Conservation (phyloP, 2,888 invertebrate genomes). For the Clunio marinus region DNA sequence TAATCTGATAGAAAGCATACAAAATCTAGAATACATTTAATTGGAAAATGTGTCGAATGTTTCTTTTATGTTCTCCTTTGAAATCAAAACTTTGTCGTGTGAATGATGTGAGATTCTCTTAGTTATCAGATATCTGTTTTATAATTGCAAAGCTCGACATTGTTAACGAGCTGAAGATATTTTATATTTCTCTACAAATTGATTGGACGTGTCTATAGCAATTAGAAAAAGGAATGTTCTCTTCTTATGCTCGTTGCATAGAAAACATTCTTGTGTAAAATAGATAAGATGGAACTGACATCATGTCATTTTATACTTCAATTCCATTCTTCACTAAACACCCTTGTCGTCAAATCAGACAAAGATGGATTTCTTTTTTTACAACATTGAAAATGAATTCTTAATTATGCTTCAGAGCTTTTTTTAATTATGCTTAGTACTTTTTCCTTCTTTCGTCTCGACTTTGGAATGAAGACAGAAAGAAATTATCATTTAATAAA, state of each 20-base stretch:
- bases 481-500: background rate
- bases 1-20: background rate
- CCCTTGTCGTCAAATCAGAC: background rate
- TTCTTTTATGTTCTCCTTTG: background rate
- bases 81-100: background rate
- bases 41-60: background rate
- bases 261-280: too few relatives aligned
- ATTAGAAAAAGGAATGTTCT: slow-evolving; percentile 4
- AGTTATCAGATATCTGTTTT: background rate
- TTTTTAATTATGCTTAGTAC: background rate
- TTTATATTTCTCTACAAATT: slow-evolving; percentile 10
- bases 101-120: background rate
- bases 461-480: too few relatives aligned
- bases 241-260: background rate
- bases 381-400: background rate
- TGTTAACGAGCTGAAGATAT: slow-evolving; percentile 2
- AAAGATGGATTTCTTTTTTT: background rate
- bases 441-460: background rate
- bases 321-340: background rate
- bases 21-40: background rate
- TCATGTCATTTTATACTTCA: background rate
- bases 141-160: background rate
- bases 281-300: background rate
- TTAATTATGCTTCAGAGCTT: background rate
- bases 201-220: slow-evolving; percentile 2